A percentile compares a stretch with the other conserved stretches of the same genome.
Conservation (phyloP, 2,888 invertebrate genomes). For the Mayetiola destructor region DNA sequence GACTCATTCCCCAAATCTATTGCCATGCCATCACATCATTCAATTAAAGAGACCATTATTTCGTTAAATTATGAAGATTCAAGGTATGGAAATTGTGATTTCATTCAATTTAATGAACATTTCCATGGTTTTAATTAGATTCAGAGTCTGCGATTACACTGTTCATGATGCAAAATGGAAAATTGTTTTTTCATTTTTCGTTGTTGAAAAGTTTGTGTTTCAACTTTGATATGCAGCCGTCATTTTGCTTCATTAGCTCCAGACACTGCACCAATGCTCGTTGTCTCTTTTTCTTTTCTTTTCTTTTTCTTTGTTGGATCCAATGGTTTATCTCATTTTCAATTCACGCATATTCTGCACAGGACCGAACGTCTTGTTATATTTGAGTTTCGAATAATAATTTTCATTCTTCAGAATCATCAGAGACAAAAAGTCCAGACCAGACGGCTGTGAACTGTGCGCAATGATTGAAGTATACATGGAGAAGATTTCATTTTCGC, state of each 20-base stretch:
- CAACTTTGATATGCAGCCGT: background rate
- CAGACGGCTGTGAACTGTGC: background rate
- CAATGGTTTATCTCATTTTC: background rate
- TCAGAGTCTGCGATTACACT: too few species aligned
- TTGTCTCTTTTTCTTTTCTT: background rate
- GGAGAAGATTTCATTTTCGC: background rate
- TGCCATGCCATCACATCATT: too few species aligned
- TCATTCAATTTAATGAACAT: too few species aligned
- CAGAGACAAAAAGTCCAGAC: constrained; percentile 10
- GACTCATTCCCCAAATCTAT: too few species aligned
- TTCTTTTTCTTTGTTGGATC: background rate
- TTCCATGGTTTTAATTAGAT: too few species aligned
- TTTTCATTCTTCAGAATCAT: background rate
- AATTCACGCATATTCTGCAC: background rate
- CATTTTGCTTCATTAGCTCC: constrained; percentile 1
- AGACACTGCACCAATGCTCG: background rate
- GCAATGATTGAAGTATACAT: background rate
- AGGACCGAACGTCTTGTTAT: background rate
- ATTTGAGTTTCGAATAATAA: background rate
- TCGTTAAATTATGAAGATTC: too few species aligned
- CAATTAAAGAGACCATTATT: too few species aligned
- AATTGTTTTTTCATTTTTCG: constrained; percentile 1
- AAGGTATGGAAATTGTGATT: too few species aligned
- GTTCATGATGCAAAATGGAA: too few species aligned
- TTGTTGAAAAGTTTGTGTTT: too few species aligned